Evolutionary conservation across 2,888 invertebrate species (phyloP), one percentile per base, ranked within the genome.

Genomic region (Conus canariensis): DNA sequence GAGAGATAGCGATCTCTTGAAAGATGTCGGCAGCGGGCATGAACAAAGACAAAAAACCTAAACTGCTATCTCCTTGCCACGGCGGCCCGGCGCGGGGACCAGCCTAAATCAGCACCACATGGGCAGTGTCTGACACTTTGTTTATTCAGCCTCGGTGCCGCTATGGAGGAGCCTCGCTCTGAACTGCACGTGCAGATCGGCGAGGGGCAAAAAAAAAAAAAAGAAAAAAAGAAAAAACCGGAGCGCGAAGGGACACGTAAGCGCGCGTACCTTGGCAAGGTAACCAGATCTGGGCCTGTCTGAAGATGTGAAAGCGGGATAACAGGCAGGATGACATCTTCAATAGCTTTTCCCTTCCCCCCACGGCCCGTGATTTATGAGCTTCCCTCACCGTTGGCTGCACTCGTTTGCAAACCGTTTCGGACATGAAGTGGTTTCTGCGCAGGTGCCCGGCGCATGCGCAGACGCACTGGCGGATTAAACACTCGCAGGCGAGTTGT

Each of bases 121-220:
- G 89, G 85, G 89, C 89, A 89, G 89, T 85, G 89, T 89, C 89
- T 89, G 89, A 89, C 89, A 89, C 89, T 85, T n/a, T 89, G 89
- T 89, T 89, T 89, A 89, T 74, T 85, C 89, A 85, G 77, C 87
- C 87, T 86, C 87, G 74, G 67, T 87, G 74, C 87, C 87, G 74
- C 74, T 19, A 64, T 16, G n/a, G 70, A 56, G 83, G 22, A 87
- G 67, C 89, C 89, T 85, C 83, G 82, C 16, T 67, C 58, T 30
- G 58, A 70, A 70, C 56, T 85, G 89, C 89, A 89, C 89, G 89
- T 89, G 89, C 89, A 77, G 58, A 83, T 83, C 82, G 82, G 82
- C 58, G 12, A 80, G 45, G 45, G 45, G 45, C 2, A 45, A 45
- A 45, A 45, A 45, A 45, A 64, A 64, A 64, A 64, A 64, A 64